Evolutionary conservation across 2,888 invertebrate species (phyloP).

Genomic region (Ormyrus pomaceus): DNA sequence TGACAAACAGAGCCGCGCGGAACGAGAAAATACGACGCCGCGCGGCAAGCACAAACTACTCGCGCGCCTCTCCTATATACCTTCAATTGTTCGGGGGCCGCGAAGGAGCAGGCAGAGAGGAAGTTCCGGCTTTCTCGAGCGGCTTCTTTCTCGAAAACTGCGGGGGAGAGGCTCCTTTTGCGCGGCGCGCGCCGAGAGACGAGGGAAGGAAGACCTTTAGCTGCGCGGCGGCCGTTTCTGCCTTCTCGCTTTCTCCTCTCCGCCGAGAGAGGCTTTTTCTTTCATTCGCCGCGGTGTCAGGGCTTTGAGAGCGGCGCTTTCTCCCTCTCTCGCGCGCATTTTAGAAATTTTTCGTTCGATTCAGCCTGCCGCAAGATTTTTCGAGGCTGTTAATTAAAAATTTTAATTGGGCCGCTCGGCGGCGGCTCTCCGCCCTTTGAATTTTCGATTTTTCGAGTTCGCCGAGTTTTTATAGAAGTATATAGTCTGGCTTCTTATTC

Average conservation of each 20-base stretch:
- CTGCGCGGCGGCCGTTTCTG: neutral
- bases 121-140: conserved; percentile 36
- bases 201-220: conserved; percentile 16
- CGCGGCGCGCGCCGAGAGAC: conserved; percentile 24
- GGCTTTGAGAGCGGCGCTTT: neutral
- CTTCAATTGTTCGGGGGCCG: too few relatives aligned
- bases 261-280: neutral
- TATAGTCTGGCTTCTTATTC: too few relatives aligned
- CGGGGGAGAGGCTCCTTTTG: conserved; percentile 9
- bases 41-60: neutral
- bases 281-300: conserved; percentile 1
- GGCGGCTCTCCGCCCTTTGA: too few relatives aligned
- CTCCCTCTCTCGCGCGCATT: neutral
- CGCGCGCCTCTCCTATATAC: too few relatives aligned
- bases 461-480: too few relatives aligned
- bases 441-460: too few relatives aligned
- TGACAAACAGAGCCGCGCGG: conserved; percentile 14
- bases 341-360: conserved; percentile 12
- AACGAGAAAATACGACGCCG: neutral
- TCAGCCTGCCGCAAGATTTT: neutral
- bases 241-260: neutral
- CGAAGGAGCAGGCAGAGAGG: conserved; percentile 13
- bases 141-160: neutral
- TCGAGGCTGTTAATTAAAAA: conserved; percentile 15
- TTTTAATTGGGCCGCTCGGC: neutral